These are phyloP conservation scores for Lithobates pipiens DNA, from an alignment of 2,797 vertebrate genomes.

Conservation along the genomic window DNA sequence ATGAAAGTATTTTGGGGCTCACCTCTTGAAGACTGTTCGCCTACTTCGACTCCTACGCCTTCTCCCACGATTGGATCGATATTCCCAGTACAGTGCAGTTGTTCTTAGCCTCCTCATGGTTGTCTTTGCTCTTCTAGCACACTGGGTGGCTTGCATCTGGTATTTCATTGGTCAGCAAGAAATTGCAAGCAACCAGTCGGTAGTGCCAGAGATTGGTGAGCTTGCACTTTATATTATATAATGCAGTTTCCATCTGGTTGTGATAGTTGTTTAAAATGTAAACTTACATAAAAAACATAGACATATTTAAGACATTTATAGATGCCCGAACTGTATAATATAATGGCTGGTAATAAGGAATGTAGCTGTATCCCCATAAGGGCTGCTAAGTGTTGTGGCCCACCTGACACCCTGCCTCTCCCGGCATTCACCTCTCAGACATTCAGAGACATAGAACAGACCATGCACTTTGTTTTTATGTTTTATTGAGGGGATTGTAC, in stretches of 20 bases:
- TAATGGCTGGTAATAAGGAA: too few species aligned
- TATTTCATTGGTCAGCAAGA: constrained; percentile 86
- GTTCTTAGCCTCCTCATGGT: constrained; percentile 89
- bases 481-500: too few species aligned
- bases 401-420: too few species aligned
- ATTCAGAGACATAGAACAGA: too few species aligned
- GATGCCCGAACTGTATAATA: too few species aligned
- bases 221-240: constrained; percentile 27
- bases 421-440: too few species aligned
- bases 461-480: too few species aligned
- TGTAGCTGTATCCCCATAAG: too few species aligned
- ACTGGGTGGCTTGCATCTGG: constrained; percentile 90
- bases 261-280: too few species aligned
- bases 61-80: constrained; percentile 86
- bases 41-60: constrained; percentile 83
- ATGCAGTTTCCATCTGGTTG: neutral
- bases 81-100: constrained; percentile 87
- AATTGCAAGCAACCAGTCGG: constrained; percentile 78
- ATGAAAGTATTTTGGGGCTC: constrained; percentile 83
- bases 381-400: too few species aligned
- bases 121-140: constrained; percentile 86
- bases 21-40: constrained; percentile 86
- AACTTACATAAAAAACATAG: too few species aligned
- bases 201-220: constrained; percentile 83
- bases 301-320: too few species aligned